Evolutionary conservation across 2,888 invertebrate genomes (phyloP), one percentile per base, ranked within the genome.

Genomic region (Zygogramma bicolorata): DNA sequence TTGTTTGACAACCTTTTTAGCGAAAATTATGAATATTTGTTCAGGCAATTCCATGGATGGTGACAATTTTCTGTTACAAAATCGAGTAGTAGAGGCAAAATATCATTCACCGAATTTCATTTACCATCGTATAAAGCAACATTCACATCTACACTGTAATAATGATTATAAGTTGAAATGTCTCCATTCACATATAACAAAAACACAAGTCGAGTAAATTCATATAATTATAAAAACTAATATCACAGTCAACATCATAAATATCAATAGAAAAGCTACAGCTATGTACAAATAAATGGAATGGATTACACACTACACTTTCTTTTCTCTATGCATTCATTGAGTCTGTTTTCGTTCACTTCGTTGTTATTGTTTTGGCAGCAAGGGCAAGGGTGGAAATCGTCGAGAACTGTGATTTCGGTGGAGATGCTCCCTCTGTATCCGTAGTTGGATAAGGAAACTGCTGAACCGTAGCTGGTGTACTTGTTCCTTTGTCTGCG

Each of bases 391-490:
- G 77, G 74, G 18, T 75, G 68, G 15, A 77, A 68, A 27, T 85
- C 84, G 46, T 85, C 85, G 49, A 85, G 72, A 27, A 83, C 69
- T 8, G 84, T 85, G 25, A 84, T 79, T 75, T 84, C 84, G 8
- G 85, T 85, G 1, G 84, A 82, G 40, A 84, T 75, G 62, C 84
- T 84, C n/a, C 81, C 78, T 62, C 85, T 75, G 38, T 73, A 70
- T 61, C 82, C 81, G 46, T 77, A 76, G 6, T 81, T 80, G 13
- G 84, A 82, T 15, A 84, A 58, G 10, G 82, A 84, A 61, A 81
- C 71, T 13, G 73, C 76, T 3, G 84, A 83, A 20, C 74, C 79
- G 60, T 80, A 73, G 59, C 76, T 79, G 61, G 77, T 74, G 69
- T 81, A 82, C 57, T 78, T 81, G 72, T 73, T 80, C 46, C 70